Evolutionary conservation across 2,113 vertebrate species (phyloP).

Genomic region (Planiliza haematocheilus): DNA sequence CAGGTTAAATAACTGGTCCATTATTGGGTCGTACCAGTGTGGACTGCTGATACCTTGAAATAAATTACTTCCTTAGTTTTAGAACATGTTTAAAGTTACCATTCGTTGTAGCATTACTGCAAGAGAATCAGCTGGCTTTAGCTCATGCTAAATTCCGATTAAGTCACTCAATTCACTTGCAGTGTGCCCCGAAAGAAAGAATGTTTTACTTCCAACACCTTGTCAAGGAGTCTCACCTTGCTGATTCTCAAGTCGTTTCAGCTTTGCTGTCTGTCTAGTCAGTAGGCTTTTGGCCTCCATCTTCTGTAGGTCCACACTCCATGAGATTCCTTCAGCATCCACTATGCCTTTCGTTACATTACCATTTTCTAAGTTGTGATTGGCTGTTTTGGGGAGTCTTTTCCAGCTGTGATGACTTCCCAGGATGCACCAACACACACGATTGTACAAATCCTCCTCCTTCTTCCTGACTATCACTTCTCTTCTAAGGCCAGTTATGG

Average conservation of each 20-base stretch:
- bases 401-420: slow-evolving; percentile 57
- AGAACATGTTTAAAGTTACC: no score
- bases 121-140: no score
- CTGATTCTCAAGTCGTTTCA: slow-evolving; percentile 73
- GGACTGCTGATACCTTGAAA: no score
- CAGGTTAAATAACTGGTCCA: no score
- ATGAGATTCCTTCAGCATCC: slow-evolving; percentile 46
- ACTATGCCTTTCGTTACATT: slow-evolving; percentile 41
- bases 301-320: slow-evolving; percentile 41
- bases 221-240: slow-evolving; percentile 63
- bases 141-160: no score
- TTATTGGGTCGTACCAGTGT: no score
- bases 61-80: no score
- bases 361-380: slow-evolving; percentile 59
- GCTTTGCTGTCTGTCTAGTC: not conserved
- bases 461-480: slow-evolving; percentile 55
- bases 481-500: not conserved
- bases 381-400: slow-evolving; percentile 65
- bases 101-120: no score
- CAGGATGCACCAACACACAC: slow-evolving; percentile 74
- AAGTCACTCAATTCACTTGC: no score
- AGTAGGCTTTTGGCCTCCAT: slow-evolving; percentile 8
- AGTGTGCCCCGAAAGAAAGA: no score
- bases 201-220: no score
- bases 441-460: slow-evolving; percentile 49